Conservation (phyloP, 2,888 invertebrate genomes). For the Drosophila atroscutellata region DNA sequence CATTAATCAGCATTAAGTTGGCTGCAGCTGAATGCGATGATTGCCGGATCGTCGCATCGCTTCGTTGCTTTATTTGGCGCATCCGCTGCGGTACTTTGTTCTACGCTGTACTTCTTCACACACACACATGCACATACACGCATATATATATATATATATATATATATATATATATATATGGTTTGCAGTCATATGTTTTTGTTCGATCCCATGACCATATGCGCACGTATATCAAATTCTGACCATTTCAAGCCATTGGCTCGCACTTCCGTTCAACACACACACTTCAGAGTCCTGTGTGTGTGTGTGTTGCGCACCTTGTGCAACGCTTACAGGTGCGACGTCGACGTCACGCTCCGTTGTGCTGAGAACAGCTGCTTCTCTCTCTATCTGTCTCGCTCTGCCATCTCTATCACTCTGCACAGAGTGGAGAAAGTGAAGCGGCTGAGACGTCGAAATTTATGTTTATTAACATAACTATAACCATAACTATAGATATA, state of each 20-base stretch:
- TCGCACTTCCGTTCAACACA: conserved; percentile 68
- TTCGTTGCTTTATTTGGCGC: conserved; percentile 67
- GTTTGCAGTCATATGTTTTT: conserved; percentile 32
- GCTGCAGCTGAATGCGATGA: conserved; percentile 41
- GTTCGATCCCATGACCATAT: conserved; percentile 50
- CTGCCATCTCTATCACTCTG: conserved; percentile 1
- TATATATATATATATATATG: background rate
- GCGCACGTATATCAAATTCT: conserved; percentile 66
- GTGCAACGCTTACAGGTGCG: conserved; percentile 56
- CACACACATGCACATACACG: background rate
- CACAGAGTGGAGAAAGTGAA: conserved; percentile 64
- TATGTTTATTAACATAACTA: conserved; percentile 65
- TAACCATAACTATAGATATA: conserved; percentile 43
- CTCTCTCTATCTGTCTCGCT: background rate
- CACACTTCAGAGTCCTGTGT: conserved; percentile 35
- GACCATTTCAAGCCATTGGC: conserved; percentile 72
- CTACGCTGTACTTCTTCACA: conserved; percentile 11
- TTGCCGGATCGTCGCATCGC: conserved; percentile 44
- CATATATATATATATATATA: background rate
- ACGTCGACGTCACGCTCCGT: conserved; percentile 32
- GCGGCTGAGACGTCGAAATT: conserved; percentile 70
- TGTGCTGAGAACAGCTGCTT: conserved; percentile 59
- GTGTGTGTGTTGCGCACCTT: conserved; percentile 8
- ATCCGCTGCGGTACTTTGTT: conserved; percentile 70
- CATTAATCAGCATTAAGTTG: conserved; percentile 50